Conservation (phyloP, 2,113 vertebrate species). For the human region GRCh38 chr21:41742001-41742500, state of each 20-base stretch:
- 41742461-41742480: neutral
- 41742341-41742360: neutral
- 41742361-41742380: no score
- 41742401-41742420: neutral
- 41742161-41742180: neutral
- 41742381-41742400: no score
- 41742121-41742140: neutral
- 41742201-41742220: neutral
- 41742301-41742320: accelerated
- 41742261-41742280: no score
- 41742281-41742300: accelerated
- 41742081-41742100: neutral
- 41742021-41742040: neutral
- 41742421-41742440: neutral
- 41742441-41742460: neutral
- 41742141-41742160: neutral
- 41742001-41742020: neutral
- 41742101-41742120: accelerated
- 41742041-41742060: no score
- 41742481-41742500: accelerated
- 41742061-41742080: neutral
- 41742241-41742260: accelerated
- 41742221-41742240: neutral
- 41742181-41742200: accelerated
- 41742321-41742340: neutral